Conservation (phyloP, 2,888 invertebrate species). For the Mystacides longicornis region DNA sequence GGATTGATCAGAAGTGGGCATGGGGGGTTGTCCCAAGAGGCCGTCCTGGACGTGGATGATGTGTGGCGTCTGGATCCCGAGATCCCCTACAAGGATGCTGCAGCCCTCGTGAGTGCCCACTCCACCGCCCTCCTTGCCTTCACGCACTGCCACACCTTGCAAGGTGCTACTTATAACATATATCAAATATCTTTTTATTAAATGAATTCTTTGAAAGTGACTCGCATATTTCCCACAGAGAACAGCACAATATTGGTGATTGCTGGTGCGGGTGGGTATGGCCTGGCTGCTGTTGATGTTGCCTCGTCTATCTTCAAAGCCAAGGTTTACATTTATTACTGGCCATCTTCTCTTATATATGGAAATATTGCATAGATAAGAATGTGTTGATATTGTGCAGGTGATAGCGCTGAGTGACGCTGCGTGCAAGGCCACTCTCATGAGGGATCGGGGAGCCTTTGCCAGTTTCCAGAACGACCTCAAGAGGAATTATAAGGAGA, state of each 20-base stretch:
- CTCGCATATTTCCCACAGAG: conserved; percentile 40
- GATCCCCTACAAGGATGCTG: conserved; percentile 48
- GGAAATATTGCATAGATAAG: background rate
- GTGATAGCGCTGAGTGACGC: conserved; percentile 62
- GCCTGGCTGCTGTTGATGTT: conserved; percentile 60
- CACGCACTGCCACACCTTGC: conserved; percentile 43
- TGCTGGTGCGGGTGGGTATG: conserved; percentile 56
- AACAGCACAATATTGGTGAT: conserved; percentile 56
- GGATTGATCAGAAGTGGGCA: conserved; percentile 47
- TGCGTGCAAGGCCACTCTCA: conserved; percentile 50
- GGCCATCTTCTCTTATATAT: no score
- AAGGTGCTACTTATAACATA: no score
- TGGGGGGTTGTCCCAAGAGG: conserved; percentile 56
- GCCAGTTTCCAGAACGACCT: conserved; percentile 53
- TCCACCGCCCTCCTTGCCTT: conserved; percentile 58
- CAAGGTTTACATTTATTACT: conserved; percentile 47
- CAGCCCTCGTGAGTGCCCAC: conserved; percentile 53
- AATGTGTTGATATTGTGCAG: conserved; percentile 31
- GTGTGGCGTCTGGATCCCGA: conserved; percentile 50
- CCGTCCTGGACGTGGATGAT: conserved; percentile 47
- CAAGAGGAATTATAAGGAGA: conserved; percentile 45
- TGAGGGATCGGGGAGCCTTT: conserved; percentile 56
- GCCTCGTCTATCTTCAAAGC: conserved; percentile 60
- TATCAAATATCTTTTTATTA: no score
- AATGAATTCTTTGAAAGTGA: no score